These are phyloP conservation scores for Macrophya annulata DNA, from an alignment of 2,888 invertebrate genomes.

Conservation along the genomic window DNA sequence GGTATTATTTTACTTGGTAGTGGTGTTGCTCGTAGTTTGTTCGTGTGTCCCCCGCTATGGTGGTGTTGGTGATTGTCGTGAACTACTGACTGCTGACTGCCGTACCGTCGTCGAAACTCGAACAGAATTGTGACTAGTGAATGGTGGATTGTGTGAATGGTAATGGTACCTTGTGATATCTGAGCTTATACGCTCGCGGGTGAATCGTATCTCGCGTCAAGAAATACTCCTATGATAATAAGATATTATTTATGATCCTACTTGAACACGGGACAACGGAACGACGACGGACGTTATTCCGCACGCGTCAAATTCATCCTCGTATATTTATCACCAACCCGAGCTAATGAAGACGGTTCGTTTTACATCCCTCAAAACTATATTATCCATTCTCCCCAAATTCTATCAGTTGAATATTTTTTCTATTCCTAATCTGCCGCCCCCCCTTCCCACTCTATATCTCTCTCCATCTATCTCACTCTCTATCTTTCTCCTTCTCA, in stretches of 20 bases:
- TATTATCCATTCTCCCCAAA: neutral
- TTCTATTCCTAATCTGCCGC: conserved; percentile 43
- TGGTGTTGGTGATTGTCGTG: conserved; percentile 20
- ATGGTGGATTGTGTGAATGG: conserved; percentile 40
- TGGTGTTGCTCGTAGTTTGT: conserved; percentile 9
- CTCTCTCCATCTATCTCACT: conserved; percentile 15
- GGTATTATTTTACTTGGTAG: conserved; percentile 14
- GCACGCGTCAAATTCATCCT: conserved; percentile 41
- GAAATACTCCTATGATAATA: conserved; percentile 3
- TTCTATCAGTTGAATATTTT: conserved; percentile 27
- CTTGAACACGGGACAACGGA: conserved; percentile 20
- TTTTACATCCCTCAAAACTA: conserved; percentile 44
- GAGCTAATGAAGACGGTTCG: conserved; percentile 61
- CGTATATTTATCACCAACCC: conserved; percentile 39
- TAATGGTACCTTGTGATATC: conserved; percentile 32
- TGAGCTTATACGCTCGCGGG: neutral
- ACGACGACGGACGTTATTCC: conserved; percentile 32
- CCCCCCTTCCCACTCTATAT: neutral
- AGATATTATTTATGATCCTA: conserved; percentile 37
- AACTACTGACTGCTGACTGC: conserved; percentile 41
- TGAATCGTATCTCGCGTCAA: neutral
- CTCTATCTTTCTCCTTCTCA: conserved; percentile 19
- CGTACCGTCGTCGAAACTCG: conserved; percentile 15
- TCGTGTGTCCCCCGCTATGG: neutral
- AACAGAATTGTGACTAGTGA: conserved; percentile 3